Conservation (phyloP, 2,888 invertebrate genomes). For the Esperia sulphurella region DNA sequence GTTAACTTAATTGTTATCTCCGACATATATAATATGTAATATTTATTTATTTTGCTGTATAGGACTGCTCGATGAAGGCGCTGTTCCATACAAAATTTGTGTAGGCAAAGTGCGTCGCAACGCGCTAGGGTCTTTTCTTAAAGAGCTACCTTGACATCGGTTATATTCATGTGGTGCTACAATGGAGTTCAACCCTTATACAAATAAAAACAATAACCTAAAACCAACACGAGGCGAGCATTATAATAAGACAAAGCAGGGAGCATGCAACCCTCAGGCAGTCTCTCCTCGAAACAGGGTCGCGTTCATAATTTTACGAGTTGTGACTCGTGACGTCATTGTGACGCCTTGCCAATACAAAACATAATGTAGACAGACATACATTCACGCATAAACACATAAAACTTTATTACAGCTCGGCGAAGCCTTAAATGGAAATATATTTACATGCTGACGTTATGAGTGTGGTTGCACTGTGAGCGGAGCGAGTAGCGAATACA, state of each 20-base stretch:
- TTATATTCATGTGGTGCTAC: too few species aligned
- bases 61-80: too few species aligned
- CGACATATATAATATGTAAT: too few species aligned
- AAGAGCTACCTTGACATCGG: too few species aligned
- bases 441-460: conserved; percentile 9
- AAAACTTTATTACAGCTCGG: conserved; percentile 11
- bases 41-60: too few species aligned
- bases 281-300: not conserved
- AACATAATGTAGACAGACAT: conserved; percentile 2
- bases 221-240: too few species aligned
- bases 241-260: not conserved
- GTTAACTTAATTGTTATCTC: too few species aligned
- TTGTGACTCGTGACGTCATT: conserved; percentile 4
- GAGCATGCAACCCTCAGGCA: not conserved
- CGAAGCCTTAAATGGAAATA: conserved; percentile 11
- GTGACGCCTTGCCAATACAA: conserved; percentile 4
- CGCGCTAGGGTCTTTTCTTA: too few species aligned
- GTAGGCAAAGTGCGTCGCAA: too few species aligned
- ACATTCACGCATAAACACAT: conserved; percentile 10
- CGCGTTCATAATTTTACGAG: not conserved
- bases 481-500: not conserved
- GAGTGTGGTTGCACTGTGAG: not conserved
- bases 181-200: too few species aligned
- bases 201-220: too few species aligned
- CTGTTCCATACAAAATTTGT: too few species aligned